Conservation (phyloP, 2,888 invertebrate species). For the Nephrotoma appendiculata region DNA sequence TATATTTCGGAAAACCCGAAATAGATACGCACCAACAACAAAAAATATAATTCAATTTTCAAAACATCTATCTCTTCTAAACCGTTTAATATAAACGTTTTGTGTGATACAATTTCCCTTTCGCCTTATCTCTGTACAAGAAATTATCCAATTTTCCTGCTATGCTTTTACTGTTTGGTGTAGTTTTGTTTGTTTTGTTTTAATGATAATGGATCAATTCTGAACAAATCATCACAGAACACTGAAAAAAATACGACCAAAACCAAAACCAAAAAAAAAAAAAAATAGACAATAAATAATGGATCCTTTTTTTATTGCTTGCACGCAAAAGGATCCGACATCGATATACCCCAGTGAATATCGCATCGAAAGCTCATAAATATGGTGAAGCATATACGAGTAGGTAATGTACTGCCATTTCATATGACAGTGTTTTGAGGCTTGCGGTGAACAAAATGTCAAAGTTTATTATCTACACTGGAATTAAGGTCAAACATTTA, state of each 20-base stretch:
- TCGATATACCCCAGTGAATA: not conserved
- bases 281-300: not conserved
- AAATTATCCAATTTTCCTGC: not conserved
- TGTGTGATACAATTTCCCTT: not conserved
- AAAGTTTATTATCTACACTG: not conserved
- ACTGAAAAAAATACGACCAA: not conserved
- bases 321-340: not conserved
- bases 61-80: not conserved
- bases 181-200: not conserved
- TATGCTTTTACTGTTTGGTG: not conserved
- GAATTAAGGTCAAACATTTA: not conserved
- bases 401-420: not conserved
- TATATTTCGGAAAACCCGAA: not conserved
- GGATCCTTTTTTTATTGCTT: not conserved
- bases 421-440: not conserved
- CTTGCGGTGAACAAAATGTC: not conserved
- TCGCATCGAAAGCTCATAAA: not conserved
- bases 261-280: not conserved
- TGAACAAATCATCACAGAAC: not conserved
- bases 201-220: not conserved
- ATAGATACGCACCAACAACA: not conserved
- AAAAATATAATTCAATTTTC: not conserved
- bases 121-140: not conserved
- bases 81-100: not conserved
- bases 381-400: not conserved